Percentiles rank a stretch among this genome's conserved stretches.
phyloP scores from a whole-genome alignment of 1,140 invertebrate species.

The Cydia amplana region DNA sequence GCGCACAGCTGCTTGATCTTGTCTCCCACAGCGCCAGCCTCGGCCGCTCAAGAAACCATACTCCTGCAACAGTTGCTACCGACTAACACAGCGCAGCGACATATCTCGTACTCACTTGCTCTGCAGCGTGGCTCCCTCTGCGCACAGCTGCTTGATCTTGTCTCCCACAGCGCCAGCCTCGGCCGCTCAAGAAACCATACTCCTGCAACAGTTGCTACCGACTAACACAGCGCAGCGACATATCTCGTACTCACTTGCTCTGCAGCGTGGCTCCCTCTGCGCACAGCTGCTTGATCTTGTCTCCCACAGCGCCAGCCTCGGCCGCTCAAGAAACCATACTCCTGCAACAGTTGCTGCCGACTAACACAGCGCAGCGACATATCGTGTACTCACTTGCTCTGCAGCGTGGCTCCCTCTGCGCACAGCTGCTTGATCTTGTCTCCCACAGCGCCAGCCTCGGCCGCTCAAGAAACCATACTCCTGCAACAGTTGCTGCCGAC shows the following conservation, averaged over 20 bases:
- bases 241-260: constrained; percentile 80
- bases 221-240: no score
- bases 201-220: constrained; percentile 79
- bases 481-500: constrained; percentile 83
- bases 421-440: constrained; percentile 89
- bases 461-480: constrained; percentile 70
- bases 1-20: no score
- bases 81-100: no score
- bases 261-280: constrained; percentile 83
- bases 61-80: constrained; percentile 81
- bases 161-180: constrained; percentile 84
- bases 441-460: constrained; percentile 93
- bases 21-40: no score
- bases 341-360: not conserved
- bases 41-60: no score
- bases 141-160: constrained; percentile 83
- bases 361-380: not conserved
- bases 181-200: not conserved
- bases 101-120: constrained; percentile 62
- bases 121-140: constrained; percentile 43
- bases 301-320: constrained; percentile 92
- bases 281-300: constrained; percentile 88
- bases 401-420: constrained; percentile 82
- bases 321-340: constrained; percentile 77
- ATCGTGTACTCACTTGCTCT: constrained; percentile 78